phyloP scores from a whole-genome alignment of 2,797 vertebrate genomes.

The Glyptemys insculpta region DNA sequence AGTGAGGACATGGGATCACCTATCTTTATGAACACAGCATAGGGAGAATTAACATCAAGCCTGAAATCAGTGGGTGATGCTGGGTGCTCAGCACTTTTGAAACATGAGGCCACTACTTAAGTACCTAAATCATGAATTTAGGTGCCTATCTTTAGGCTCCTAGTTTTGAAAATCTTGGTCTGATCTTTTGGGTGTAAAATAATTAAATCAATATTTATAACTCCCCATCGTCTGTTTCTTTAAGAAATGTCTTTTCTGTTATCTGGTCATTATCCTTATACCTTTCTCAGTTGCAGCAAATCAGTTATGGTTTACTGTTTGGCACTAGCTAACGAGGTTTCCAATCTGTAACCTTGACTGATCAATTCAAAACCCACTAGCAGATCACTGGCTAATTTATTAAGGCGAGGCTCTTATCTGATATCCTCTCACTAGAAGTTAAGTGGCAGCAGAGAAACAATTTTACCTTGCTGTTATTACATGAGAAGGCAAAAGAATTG shows the following conservation, averaged over 20 bases:
- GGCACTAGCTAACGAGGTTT: not conserved
- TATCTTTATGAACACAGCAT: not conserved
- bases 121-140: not conserved
- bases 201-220: not conserved
- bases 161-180: not conserved
- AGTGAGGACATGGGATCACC: accelerated
- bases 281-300: not conserved
- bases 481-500: not conserved
- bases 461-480: not conserved
- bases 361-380: not conserved
- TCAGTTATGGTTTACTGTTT: not conserved
- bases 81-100: not conserved
- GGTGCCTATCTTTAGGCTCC: not conserved
- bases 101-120: not conserved
- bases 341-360: not conserved
- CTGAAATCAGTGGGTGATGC: not conserved
- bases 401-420: no score
- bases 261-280: not conserved
- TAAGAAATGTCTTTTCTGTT: not conserved
- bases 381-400: not conserved
- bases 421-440: no score
- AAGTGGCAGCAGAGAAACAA: not conserved
- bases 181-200: not conserved
- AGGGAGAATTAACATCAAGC: not conserved
- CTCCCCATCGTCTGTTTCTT: not conserved